Base-by-base conservation (phyloP, 2,113 vertebrate genomes). In the Siphamia tubifer region DNA sequence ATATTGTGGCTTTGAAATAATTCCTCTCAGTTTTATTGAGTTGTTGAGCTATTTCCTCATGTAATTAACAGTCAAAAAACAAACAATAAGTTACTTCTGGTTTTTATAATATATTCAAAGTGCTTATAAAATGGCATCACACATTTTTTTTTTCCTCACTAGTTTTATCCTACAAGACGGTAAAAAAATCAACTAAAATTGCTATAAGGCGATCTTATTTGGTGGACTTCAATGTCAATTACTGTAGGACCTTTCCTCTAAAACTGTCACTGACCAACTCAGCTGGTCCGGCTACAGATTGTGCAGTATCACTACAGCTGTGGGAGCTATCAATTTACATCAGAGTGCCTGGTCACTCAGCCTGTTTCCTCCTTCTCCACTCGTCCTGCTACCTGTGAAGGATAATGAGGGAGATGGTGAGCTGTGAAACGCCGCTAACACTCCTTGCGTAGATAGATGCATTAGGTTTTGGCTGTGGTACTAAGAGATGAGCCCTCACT, bases 291-390 rank as follows among this genome's bases (percentile, higher is more conserved):
- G 57, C 27, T 42, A 52, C 54, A 62, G 86, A 84, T 81, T 74
- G 68, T 40, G 74, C 72, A 63, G 74, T 60, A 54, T 61, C 60
- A 67, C 65, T 49, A 31, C 60, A 52, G 60, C 80, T 83, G 66
- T 74, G 51, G 84, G 79, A 77, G 38, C 67, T 70, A 86, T 89
- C 69, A 44, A 75, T 82, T 87, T 79, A 60, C 61, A 81, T 82
- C 74, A 79, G 65, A 84, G 77, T 20, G 80, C 61, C 77, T 43
- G 82, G 81, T 70, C 86, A 75, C 77, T 82, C 57, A 13, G 53
- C 44, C 68, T 4, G 11, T 36, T 83, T 74, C 68, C 51, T 63
- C 55, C 69, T 42, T 62, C 78, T 40, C 17, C 44, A 13, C 69
- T 55, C 39, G 42, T 16, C n/a, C 65, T 71, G 67, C 63, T 68